Base-by-base conservation (phyloP, 2,888 invertebrate genomes). In the Mesodorylaimus sp. region DNA sequence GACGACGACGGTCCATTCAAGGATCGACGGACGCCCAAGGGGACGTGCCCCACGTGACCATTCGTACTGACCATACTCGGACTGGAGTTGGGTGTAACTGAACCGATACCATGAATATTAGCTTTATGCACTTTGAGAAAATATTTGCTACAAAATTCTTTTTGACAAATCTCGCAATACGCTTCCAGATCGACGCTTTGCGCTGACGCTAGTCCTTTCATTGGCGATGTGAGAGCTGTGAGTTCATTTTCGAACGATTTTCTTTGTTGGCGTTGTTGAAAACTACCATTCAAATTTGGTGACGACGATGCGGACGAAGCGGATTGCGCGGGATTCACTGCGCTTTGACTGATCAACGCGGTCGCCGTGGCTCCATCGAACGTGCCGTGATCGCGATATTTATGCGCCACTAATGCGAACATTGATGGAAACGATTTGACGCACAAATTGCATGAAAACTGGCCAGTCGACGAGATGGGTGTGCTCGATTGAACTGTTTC, bases 91-190 rank as follows among this genome's bases (percentile, higher is more conserved):
- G 21, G 10, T 26, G n/a, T n/a, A n/a, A n/a, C n/a, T n/a, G n/a
- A n/a, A 25, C 61, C 50, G 46, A 68, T 67, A 41, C 68, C 69
- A 58, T 70, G 69, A 44, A 70, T 67, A 60, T 70, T 68, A 47
- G 63, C 61, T 56, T 67, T 67, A 57, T 70, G 70, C 53, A 68
- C 68, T 54, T 65, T 66, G 59, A 70, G 64, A 63, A 68, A 70
- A 63, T 70, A 70, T 59, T 69, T 68, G 61, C 68, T 69, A 57
- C 70, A 69, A 58, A 70, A 70, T 53, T 68, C 67, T 56, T 69
- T 70, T 59, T 68, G 63, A 58, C 69, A 70, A 16, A 68, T 59
- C 51, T 68, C 66, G 59, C 69, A 70, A 52, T 65, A 68, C 56
- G 68, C 67, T 52, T 68, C 69, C 61, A 65, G 64, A 51, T 39